Base-by-base conservation (phyloP, 2,888 invertebrate genomes). In the Acronicta alni region DNA sequence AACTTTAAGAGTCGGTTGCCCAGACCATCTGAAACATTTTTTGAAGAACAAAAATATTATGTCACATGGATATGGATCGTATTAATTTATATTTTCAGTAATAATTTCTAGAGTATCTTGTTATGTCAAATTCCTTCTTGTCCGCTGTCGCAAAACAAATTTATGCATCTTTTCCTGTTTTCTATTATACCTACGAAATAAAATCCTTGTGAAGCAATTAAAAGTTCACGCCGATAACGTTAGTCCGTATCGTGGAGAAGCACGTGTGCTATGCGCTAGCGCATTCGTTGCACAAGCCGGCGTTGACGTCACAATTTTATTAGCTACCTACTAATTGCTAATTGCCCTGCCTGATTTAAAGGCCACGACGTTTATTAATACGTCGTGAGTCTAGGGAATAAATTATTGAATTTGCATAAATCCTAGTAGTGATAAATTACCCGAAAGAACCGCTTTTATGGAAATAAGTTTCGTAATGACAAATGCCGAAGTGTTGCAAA, bases 321-420 rank as follows among this genome's bases (percentile, higher is more conserved):
- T 49, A 55, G 12, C 32, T 55, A 46, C 58, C 39, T 42, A 58
- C 47, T 70, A 70, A 70, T 63, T 52, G 38, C n/a, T 66, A 61
- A 69, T 70, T 75, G 56, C 44, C 58, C 54, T 38, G 41, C 16
- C 48, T 69, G 32, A 55, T 69, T 72, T 51, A 63, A 69, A 75
- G 75, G 52, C 61, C 55, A n/a, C 8, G 12, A 37, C 20, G 20
- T 64, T 45, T 53, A 35, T 55, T 52, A 55, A 30, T 55, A 15
- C 20, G 39, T 15, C 20, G 23, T 26, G 10, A 16, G 5, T 17
- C 23, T 45, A 32, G n/a, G 32, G 18, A 8, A 59, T 48, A 51
- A 55, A 4, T 1, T 20, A 7, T 23, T 54, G 7, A 35, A 35
- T 35, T 35, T 35, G 35, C 35, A 35, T 35, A 35, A 6, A 35